Conservation (phyloP, 2,888 invertebrate species). For the Dusona sp. region DNA sequence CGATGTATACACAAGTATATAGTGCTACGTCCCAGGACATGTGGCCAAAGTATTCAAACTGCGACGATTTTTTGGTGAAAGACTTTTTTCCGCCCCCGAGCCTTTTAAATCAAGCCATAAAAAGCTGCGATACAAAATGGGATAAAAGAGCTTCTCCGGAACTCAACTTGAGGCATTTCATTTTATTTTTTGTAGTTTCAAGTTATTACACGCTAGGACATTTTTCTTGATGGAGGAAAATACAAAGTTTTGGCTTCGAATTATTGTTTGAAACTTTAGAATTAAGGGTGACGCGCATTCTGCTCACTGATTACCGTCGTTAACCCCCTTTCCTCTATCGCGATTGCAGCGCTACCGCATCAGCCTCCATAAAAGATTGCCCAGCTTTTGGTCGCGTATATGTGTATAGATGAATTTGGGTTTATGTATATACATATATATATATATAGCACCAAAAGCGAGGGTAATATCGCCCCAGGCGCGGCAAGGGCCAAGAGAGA, state of each 20-base stretch:
- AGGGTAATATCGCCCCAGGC: constrained; percentile 52
- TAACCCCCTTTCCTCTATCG: constrained; percentile 36
- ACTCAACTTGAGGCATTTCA: neutral
- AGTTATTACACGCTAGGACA: neutral
- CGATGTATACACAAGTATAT: constrained; percentile 13
- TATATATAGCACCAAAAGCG: constrained; percentile 46
- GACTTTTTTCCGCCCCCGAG: constrained; percentile 4
- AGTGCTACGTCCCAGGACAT: neutral
- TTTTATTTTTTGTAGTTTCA: neutral
- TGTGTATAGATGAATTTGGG: neutral
- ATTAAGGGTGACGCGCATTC: constrained; percentile 45
- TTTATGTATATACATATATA: neutral
- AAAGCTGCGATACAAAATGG: neutral
- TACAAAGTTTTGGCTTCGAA: neutral
- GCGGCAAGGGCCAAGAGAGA: constrained; percentile 31
- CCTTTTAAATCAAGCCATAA: neutral
- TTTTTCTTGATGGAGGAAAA: neutral
- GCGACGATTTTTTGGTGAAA: constrained; percentile 14
- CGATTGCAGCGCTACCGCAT: constrained; percentile 24
- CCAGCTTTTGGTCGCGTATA: constrained; percentile 6
- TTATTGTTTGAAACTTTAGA: constrained; percentile 15
- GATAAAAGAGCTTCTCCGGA: constrained; percentile 1
- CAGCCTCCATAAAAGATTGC: constrained; percentile 63
- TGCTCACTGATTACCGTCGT: constrained; percentile 46
- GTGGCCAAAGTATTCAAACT: neutral